phyloP scores from a whole-genome alignment of 1,140 invertebrate genomes.

The Musca vetustissima region DNA sequence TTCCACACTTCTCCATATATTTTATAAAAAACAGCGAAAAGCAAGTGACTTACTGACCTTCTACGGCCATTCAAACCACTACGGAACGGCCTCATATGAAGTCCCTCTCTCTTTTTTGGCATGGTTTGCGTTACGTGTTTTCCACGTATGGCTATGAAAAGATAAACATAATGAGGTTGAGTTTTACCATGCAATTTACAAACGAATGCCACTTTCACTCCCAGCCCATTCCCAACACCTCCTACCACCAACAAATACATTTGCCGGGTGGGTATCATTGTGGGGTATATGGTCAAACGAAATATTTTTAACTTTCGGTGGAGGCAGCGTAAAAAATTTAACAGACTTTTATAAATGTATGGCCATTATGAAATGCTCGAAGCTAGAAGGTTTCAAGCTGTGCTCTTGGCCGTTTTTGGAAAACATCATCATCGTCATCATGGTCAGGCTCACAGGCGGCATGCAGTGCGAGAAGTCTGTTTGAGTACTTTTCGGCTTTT shows the following conservation, averaged over 20 bases:
- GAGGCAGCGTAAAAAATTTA: constrained; percentile 20
- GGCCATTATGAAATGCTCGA: constrained; percentile 27
- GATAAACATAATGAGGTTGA: constrained; percentile 24
- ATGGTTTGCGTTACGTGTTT: too few relatives aligned
- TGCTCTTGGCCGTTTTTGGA: not conserved
- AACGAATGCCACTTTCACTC: not conserved
- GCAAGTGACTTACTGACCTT: constrained; percentile 19
- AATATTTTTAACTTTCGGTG: not conserved
- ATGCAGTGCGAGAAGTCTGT: not conserved
- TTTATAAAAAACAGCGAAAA: not conserved
- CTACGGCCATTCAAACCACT: not conserved
- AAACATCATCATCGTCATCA: not conserved
- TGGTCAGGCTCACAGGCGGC: not conserved
- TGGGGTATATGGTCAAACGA: not conserved
- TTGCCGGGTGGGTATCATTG: not conserved
- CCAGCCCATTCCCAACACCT: not conserved
- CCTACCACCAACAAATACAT: not conserved
- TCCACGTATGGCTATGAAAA: constrained; percentile 3
- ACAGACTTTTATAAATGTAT: constrained; percentile 29
- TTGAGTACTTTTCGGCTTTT: not conserved
- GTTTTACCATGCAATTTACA: constrained; percentile 21
- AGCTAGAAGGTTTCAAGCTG: not conserved
- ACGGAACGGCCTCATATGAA: not conserved
- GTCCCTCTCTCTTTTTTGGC: too few relatives aligned
- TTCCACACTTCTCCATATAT: not conserved